These are phyloP conservation scores for Folsomia manolachei DNA, from an alignment of 2,888 invertebrate genomes.

Conservation along the genomic window DNA sequence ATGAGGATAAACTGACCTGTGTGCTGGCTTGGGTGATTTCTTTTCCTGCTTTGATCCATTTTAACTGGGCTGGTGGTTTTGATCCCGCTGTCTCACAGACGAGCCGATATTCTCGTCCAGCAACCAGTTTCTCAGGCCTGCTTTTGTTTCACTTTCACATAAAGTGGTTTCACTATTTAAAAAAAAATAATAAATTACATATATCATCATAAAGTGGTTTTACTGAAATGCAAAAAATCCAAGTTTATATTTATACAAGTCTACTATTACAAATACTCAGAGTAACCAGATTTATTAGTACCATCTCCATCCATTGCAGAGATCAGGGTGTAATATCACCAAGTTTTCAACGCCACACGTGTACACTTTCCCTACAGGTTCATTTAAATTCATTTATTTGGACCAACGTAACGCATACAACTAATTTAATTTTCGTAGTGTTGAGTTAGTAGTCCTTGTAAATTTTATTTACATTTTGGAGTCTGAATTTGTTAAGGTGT, in stretches of 20 bases:
- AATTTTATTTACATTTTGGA: neutral
- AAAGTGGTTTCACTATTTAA: conserved; percentile 83
- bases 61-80: conserved; percentile 76
- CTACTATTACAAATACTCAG: no score
- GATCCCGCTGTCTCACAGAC: conserved; percentile 85
- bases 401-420: no score
- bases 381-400: no score
- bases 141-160: conserved; percentile 77
- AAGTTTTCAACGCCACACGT: no score
- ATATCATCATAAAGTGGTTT: no score
- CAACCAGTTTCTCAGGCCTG: conserved; percentile 69
- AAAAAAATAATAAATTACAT: no score
- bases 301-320: no score
- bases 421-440: neutral
- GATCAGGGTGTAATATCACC: no score
- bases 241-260: no score
- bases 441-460: neutral
- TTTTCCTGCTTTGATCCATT: conserved; percentile 85
- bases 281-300: no score
- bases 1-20: conserved; percentile 46
- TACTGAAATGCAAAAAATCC: conserved; percentile 26
- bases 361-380: no score
- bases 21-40: conserved; percentile 62
- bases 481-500: neutral
- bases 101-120: conserved; percentile 80